These are phyloP conservation scores for Operophtera brumata DNA, from an alignment of 2,888 invertebrate species.

Conservation along the genomic window DNA sequence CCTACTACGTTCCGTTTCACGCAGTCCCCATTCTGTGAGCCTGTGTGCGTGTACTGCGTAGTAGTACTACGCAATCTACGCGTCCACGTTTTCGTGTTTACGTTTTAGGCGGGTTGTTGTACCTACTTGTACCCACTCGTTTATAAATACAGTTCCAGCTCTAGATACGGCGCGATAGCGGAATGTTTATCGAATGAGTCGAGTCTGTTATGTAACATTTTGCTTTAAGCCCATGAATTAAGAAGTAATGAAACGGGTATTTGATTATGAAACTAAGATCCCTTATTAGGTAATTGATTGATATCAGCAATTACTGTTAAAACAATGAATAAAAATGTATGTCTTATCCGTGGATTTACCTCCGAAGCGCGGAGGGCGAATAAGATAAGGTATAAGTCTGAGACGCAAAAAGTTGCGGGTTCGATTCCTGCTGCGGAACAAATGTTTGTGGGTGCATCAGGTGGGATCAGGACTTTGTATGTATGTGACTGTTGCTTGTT, in stretches of 20 bases:
- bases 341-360: too few relatives aligned
- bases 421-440: too few relatives aligned
- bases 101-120: conserved; percentile 21
- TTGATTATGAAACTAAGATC: background rate
- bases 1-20: conserved; percentile 52
- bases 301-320: background rate
- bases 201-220: conserved; percentile 5
- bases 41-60: conserved; percentile 58
- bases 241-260: conserved; percentile 1
- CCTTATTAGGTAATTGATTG: background rate
- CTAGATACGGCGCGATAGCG: conserved; percentile 21
- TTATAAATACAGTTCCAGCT: conserved; percentile 32
- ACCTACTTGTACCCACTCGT: background rate
- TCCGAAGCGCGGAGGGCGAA: too few relatives aligned
- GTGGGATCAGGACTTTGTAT: too few relatives aligned
- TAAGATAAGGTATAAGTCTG: too few relatives aligned
- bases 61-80: conserved; percentile 38
- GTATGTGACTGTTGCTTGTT: too few relatives aligned
- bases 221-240: background rate
- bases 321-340: background rate
- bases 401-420: too few relatives aligned
- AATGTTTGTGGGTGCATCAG: too few relatives aligned
- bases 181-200: conserved; percentile 3
- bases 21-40: conserved; percentile 39
- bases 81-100: conserved; percentile 36